A percentile compares a stretch with the other conserved stretches of the same genome.
These are phyloP conservation scores for Chondrilla cf. caribensis DNA, from an alignment of 37 sponge, comb jelly and placozoan species.

Conservation along the genomic window DNA sequence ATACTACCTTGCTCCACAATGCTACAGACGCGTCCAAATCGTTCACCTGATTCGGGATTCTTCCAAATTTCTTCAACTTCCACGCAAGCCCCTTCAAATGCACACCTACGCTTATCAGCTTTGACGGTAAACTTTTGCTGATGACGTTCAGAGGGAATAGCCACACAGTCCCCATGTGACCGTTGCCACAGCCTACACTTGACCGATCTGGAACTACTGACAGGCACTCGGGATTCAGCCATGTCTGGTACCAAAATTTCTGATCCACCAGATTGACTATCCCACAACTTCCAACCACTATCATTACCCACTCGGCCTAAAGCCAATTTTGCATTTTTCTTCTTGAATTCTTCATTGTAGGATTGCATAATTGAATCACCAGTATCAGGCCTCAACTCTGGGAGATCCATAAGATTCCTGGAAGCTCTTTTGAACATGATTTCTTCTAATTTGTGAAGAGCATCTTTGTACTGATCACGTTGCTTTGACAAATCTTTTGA, in stretches of 20 bases:
- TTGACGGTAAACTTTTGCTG: slow-evolving; percentile 2
- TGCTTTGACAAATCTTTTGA: not conserved
- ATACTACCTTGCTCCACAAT: slow-evolving; percentile 13
- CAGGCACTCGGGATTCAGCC: too few species aligned
- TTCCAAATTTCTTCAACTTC: slow-evolving; percentile 27
- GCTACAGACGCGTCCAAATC: slow-evolving; percentile 33
- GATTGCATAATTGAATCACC: not conserved
- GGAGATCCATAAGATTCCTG: not conserved
- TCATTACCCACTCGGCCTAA: slow-evolving; percentile 4
- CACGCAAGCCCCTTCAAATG: slow-evolving; percentile 66
- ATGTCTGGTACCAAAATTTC: not conserved
- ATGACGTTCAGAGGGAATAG: slow-evolving; percentile 46
- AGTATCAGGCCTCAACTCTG: not conserved
- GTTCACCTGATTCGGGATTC: not conserved
- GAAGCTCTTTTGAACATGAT: slow-evolving; percentile 3
- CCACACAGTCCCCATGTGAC: slow-evolving; percentile 28
- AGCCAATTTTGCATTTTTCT: not conserved
- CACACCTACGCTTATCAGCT: slow-evolving; percentile 42
- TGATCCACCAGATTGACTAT: not conserved
- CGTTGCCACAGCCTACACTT: not conserved
- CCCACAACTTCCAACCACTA: not conserved
- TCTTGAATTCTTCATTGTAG: slow-evolving; percentile 5
- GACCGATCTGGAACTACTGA: not conserved
- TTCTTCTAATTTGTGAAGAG: not conserved
- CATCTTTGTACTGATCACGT: not conserved